A percentile compares a stretch with the other conserved stretches of the same genome.
Evolutionary conservation across 2,113 vertebrate genomes (phyloP).

Genomic region (Diphyllodes magnificus): DNA sequence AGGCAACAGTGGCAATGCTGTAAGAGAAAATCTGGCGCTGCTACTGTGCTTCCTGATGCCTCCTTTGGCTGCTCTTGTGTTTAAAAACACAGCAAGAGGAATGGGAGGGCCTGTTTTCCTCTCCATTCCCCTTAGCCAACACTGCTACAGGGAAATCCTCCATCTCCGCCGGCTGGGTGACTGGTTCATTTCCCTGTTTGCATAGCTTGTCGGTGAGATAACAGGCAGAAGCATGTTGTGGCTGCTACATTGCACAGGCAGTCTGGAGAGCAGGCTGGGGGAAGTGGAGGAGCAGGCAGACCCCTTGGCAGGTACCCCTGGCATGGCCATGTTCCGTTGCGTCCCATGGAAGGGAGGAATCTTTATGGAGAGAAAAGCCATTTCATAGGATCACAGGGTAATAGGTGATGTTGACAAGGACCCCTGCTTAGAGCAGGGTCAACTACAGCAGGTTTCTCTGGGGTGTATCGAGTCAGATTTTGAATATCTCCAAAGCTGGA

Average conservation of each 20-base stretch:
- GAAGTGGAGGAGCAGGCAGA: not conserved
- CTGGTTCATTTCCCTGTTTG: not conserved
- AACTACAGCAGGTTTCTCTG: not conserved
- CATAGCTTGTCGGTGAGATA: not conserved
- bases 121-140: not conserved
- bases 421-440: not conserved
- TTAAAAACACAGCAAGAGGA: not conserved
- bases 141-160: not conserved
- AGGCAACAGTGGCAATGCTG: not conserved
- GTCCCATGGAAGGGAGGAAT: not conserved
- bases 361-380: not conserved
- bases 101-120: not conserved
- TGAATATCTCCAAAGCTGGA: not conserved
- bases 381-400: not conserved
- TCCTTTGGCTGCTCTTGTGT: not conserved
- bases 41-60: not conserved
- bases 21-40: not conserved
- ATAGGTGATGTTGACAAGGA: not conserved
- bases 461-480: not conserved
- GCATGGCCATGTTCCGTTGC: accelerated
- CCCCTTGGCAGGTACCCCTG: not conserved
- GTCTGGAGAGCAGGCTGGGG: not conserved
- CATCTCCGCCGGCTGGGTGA: accelerated
- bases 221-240: not conserved
- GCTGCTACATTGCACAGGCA: not conserved